These are phyloP conservation scores for Pachliopta kotzebuea DNA, from an alignment of 2,888 invertebrate species.

Conservation along the genomic window DNA sequence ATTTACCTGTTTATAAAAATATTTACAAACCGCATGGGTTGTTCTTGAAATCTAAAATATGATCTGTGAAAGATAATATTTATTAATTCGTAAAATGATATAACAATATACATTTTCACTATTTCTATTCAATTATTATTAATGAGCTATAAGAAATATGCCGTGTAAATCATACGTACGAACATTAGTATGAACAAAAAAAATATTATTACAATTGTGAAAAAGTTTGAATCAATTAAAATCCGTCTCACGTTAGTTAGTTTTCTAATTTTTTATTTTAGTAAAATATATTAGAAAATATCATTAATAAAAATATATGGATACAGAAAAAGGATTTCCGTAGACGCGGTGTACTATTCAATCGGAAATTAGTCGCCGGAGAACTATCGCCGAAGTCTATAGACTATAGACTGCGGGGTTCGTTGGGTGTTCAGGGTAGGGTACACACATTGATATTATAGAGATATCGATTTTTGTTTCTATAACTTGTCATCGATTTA, in stretches of 20 bases:
- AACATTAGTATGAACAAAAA: no score
- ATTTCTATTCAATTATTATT: no score
- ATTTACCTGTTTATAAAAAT: no score
- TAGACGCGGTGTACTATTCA: constrained; percentile 49
- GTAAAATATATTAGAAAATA: constrained; percentile 10
- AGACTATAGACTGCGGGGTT: constrained; percentile 55
- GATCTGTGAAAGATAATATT: no score
- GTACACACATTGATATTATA: not conserved
- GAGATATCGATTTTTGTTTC: not conserved
- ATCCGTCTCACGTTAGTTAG: not conserved
- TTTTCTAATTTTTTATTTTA: no score
- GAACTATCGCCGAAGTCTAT: constrained; percentile 41
- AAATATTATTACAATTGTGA: not conserved
- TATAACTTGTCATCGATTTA: not conserved
- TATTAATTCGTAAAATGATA: no score
- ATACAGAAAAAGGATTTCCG: constrained; percentile 45
- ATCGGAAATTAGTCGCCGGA: constrained; percentile 77
- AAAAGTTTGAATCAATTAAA: not conserved
- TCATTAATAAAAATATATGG: constrained; percentile 31
- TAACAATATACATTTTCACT: no score
- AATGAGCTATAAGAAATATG: no score
- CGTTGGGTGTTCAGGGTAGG: constrained; percentile 3
- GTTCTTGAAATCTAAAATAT: no score
- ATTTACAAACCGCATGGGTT: no score
- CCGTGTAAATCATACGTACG: no score